Conservation (phyloP, 1,140 invertebrate genomes). For the Drosophila pachea region DNA sequence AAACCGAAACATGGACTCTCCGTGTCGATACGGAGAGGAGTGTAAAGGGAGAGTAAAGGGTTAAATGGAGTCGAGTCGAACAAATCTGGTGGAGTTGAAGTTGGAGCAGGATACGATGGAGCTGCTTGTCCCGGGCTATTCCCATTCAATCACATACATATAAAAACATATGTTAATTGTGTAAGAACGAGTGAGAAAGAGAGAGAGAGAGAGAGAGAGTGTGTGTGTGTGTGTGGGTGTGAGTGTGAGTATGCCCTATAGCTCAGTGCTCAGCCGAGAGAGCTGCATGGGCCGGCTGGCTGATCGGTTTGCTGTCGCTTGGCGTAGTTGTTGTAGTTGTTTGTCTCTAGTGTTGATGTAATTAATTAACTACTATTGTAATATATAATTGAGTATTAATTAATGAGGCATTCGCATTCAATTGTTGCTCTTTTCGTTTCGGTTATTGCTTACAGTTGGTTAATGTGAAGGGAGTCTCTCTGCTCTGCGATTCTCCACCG, state of each 20-base stretch:
- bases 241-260: constrained; percentile 5
- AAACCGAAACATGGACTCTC: constrained; percentile 28
- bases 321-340: background rate
- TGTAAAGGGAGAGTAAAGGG: too few relatives aligned
- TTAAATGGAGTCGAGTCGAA: constrained; percentile 16
- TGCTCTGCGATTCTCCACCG: constrained; percentile 6
- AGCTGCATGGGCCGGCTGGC: constrained; percentile 7
- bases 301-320: background rate
- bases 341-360: background rate
- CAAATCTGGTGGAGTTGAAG: background rate
- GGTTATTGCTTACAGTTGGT: constrained; percentile 5
- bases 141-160: background rate
- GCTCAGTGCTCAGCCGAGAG: constrained; percentile 28
- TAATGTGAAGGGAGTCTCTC: constrained; percentile 26
- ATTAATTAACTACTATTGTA: constrained; percentile 4
- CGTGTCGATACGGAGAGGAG: background rate
- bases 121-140: background rate
- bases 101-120: background rate
- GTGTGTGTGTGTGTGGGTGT: background rate
- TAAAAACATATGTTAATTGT: background rate
- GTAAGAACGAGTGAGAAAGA: too few relatives aligned
- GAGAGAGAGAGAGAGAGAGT: background rate
- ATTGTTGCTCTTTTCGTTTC: background rate
- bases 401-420: constrained; percentile 11
- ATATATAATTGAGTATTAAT: constrained; percentile 20